Conservation (phyloP, 1,140 invertebrate genomes). For the Berghia stephanieae region DNA sequence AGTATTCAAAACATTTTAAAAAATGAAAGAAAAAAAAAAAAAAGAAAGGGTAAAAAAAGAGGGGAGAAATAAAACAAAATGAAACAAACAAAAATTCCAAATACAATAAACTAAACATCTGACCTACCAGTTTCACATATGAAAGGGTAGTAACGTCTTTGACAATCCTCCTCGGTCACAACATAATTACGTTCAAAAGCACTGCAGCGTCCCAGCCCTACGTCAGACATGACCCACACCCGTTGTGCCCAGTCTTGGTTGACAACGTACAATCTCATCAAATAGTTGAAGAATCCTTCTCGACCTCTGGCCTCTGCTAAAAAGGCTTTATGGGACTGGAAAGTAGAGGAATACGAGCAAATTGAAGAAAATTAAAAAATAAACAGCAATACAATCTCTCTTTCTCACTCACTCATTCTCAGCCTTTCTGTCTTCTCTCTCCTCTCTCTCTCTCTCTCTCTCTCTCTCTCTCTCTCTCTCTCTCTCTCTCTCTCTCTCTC, state of each 20-base stretch:
- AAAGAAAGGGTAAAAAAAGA: not conserved
- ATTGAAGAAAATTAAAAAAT: not conserved
- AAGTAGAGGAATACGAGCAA: constrained; percentile 13
- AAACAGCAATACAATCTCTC: no score
- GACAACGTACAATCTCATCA: constrained; percentile 48
- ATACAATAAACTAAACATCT: not conserved
- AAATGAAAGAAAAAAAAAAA: not conserved
- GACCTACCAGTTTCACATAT: constrained; percentile 61
- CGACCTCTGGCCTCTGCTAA: constrained; percentile 50
- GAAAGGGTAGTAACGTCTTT: constrained; percentile 52
- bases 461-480: no score
- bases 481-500: no score
- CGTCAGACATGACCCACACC: constrained; percentile 58
- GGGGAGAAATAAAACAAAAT: not conserved
- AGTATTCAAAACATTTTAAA: no score
- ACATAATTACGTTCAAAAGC: constrained; percentile 49
- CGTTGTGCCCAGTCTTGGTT: constrained; percentile 35
- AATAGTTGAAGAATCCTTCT: constrained; percentile 48
- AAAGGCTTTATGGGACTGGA: constrained; percentile 51
- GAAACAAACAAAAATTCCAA: not conserved
- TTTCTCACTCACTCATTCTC: no score
- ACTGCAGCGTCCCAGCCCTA: constrained; percentile 48
- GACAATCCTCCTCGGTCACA: constrained; percentile 54
- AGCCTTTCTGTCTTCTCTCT: no score
- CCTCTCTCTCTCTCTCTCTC: no score